Conservation (phyloP, 2,888 invertebrate species). For the Caenorhabditis panamensis region DNA sequence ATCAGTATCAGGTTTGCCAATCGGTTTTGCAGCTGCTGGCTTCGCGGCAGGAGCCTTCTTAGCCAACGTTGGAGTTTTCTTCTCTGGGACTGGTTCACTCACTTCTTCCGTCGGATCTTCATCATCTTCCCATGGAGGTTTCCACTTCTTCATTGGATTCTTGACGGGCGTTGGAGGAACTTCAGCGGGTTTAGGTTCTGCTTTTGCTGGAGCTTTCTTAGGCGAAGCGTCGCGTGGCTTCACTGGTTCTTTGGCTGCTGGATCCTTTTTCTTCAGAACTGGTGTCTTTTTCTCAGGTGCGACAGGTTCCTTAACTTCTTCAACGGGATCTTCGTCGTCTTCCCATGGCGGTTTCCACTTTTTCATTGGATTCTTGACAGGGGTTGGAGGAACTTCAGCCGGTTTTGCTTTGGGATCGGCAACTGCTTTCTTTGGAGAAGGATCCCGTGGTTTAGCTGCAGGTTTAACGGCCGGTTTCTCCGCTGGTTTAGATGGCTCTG, state of each 20-base stretch:
- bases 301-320: constrained; percentile 37
- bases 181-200: constrained; percentile 47
- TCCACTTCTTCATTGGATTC: constrained; percentile 59
- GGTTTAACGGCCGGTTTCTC: constrained; percentile 9
- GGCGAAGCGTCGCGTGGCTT: constrained; percentile 53
- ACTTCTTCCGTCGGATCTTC: constrained; percentile 57
- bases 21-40: constrained; percentile 22
- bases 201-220: constrained; percentile 38
- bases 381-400: constrained; percentile 8
- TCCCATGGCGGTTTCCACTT: constrained; percentile 50
- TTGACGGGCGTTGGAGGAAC: constrained; percentile 49
- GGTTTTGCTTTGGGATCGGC: not conserved
- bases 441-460: constrained; percentile 28
- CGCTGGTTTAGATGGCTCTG: not conserved
- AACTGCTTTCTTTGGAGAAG: constrained; percentile 27
- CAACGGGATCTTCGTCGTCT: constrained; percentile 55
- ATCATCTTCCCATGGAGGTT: constrained; percentile 60
- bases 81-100: constrained; percentile 32
- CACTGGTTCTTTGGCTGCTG: constrained; percentile 29
- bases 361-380: constrained; percentile 54
- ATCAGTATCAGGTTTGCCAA: constrained; percentile 53
- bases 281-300: constrained; percentile 47
- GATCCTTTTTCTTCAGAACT: constrained; percentile 41
- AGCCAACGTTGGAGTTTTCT: constrained; percentile 35
- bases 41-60: constrained; percentile 44